Percentiles rank a stretch among this genome's conserved stretches.
Evolutionary conservation across 2,113 vertebrate genomes (phyloP).

Genomic region (Macheiramphus alcinus): DNA sequence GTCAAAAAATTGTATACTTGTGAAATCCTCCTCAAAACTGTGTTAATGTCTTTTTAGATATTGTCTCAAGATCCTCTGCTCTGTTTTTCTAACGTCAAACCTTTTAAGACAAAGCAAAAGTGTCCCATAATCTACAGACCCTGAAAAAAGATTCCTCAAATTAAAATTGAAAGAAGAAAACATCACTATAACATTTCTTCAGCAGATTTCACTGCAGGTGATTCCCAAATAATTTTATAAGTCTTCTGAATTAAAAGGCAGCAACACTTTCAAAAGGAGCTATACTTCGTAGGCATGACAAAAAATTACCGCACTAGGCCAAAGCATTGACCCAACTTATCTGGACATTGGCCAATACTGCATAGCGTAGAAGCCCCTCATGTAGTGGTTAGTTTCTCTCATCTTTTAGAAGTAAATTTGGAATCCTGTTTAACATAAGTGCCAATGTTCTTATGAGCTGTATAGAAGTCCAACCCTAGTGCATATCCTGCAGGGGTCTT

Average conservation of each 20-base stretch:
- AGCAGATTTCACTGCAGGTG: not conserved
- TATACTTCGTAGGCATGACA: not conserved
- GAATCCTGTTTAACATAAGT: not conserved
- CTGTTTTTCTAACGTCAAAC: not conserved
- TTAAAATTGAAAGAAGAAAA: not conserved
- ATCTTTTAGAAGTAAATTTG: not conserved
- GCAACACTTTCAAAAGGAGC: not conserved
- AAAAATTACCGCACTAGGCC: not conserved
- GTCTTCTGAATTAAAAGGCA: not conserved
- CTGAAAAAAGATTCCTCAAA: not conserved
- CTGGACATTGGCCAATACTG: not conserved
- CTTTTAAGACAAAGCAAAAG: not conserved
- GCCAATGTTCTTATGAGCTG: fast-evolving
- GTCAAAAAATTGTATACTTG: not conserved
- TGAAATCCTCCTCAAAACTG: not conserved
- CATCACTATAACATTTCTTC: not conserved
- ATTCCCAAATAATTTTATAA: not conserved
- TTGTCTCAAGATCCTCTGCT: not conserved
- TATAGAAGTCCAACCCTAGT: not conserved
- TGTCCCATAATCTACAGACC: not conserved
- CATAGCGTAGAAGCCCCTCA: not conserved
- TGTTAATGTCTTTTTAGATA: not conserved
- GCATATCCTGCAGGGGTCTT: not conserved
- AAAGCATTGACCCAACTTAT: not conserved
- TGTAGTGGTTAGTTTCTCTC: not conserved